Percentiles rank a stretch among this genome's conserved stretches.
Evolutionary conservation across 2,888 invertebrate species (phyloP).

Genomic region (Taenaris catops): DNA sequence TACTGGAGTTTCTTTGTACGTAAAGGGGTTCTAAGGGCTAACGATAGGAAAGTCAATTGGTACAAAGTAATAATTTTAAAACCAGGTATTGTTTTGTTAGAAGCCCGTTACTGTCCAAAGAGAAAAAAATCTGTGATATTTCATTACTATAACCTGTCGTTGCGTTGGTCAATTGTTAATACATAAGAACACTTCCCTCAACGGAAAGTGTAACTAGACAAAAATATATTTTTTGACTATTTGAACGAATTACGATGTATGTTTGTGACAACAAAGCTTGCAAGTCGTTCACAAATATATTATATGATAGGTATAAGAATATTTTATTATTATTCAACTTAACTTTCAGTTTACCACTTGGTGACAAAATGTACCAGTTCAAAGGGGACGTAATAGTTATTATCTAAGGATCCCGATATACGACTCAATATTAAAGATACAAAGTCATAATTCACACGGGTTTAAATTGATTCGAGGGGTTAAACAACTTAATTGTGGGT

Average conservation of each 20-base stretch:
- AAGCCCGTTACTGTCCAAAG: constrained; percentile 78
- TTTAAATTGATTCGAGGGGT: constrained; percentile 50
- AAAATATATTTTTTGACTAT: constrained; percentile 81
- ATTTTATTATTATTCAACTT: constrained; percentile 79
- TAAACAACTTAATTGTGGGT: constrained; percentile 66
- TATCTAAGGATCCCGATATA: constrained; percentile 65
- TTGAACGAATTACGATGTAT: constrained; percentile 72
- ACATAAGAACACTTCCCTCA: constrained; percentile 64
- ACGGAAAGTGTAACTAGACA: constrained; percentile 67
- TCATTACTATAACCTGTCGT: constrained; percentile 75
- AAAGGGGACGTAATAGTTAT: constrained; percentile 75
- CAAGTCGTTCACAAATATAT: constrained; percentile 71
- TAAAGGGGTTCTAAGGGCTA: constrained; percentile 65
- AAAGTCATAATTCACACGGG: constrained; percentile 52
- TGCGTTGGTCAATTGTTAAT: constrained; percentile 80
- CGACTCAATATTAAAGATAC: constrained; percentile 47
- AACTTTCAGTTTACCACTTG: constrained; percentile 73
- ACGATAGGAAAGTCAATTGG: constrained; percentile 52
- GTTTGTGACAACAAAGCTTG: constrained; percentile 70
- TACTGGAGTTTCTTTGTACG: constrained; percentile 70
- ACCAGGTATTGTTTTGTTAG: constrained; percentile 45
- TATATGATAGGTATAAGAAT: constrained; percentile 76
- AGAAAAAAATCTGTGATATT: constrained; percentile 80
- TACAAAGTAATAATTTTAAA: constrained; percentile 54
- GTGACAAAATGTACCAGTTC: constrained; percentile 77